phyloP scores from a whole-genome alignment of 2,113 vertebrate genomes.

The Theristicus caerulescens region DNA sequence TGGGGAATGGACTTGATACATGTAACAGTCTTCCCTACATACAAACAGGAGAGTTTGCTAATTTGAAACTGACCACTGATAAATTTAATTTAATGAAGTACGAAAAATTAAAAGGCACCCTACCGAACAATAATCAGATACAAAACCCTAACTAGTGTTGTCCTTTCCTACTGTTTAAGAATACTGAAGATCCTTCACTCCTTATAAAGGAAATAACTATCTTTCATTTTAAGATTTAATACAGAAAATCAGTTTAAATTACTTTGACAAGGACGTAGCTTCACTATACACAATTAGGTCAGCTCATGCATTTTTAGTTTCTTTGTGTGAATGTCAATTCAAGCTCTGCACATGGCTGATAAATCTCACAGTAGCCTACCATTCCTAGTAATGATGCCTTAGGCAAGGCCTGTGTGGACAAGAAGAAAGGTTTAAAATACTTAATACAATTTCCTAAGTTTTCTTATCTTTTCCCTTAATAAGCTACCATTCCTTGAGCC shows the following conservation, averaged over 20 bases:
- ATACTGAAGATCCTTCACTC: not conserved
- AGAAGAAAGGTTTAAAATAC: not conserved
- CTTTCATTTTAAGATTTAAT: not conserved
- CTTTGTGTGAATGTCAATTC: not conserved
- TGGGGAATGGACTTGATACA: not conserved
- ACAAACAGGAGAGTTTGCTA: not conserved
- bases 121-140: not conserved
- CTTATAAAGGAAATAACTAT: not conserved
- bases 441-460: not conserved
- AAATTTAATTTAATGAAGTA: not conserved
- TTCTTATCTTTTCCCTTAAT: not conserved
- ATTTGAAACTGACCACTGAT: not conserved
- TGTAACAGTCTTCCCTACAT: not conserved
- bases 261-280: not conserved
- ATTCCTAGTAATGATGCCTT: not conserved
- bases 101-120: not conserved
- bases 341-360: not conserved
- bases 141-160: not conserved
- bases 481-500: not conserved
- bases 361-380: not conserved
- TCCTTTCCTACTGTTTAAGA: not conserved
- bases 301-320: not conserved
- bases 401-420: not conserved
- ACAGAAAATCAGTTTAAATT: not conserved
- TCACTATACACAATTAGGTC: not conserved